Evolutionary conservation across 2,888 invertebrate species (phyloP).

Genomic region (Drosophila kambysellisi): DNA sequence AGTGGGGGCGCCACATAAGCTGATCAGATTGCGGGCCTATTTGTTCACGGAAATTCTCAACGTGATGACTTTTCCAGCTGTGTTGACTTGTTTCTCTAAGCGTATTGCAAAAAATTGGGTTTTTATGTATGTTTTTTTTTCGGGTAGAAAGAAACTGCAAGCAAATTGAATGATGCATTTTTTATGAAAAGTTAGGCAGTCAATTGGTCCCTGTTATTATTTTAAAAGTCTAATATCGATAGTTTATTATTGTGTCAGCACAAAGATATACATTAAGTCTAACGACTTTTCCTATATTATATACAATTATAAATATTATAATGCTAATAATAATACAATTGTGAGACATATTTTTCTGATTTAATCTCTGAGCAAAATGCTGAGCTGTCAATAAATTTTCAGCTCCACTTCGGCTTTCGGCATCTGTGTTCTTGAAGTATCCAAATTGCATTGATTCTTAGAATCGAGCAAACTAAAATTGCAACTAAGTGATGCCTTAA

Average conservation of each 20-base stretch:
- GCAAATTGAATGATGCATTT: constrained; percentile 22
- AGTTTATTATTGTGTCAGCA: background rate
- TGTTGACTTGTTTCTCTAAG: constrained; percentile 31
- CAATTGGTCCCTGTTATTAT: background rate
- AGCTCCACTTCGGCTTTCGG: background rate
- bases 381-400: background rate
- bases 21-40: constrained; percentile 41
- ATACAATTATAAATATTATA: too few species aligned
- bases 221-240: background rate
- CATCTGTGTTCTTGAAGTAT: background rate
- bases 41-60: constrained; percentile 21
- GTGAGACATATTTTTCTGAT: background rate
- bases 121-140: background rate
- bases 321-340: too few species aligned
- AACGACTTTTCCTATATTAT: background rate
- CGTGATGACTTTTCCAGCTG: constrained; percentile 23
- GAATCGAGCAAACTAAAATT: constrained; percentile 6
- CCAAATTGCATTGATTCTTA: background rate
- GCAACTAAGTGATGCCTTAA: background rate
- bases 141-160: background rate
- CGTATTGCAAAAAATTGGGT: constrained; percentile 30
- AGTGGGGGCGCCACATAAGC: constrained; percentile 46
- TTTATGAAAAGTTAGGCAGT: background rate
- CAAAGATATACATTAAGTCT: background rate
- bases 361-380: background rate